Conservation (phyloP, 64 coral and sea anemone genomes). For the Actinia tenebrosa region DNA sequence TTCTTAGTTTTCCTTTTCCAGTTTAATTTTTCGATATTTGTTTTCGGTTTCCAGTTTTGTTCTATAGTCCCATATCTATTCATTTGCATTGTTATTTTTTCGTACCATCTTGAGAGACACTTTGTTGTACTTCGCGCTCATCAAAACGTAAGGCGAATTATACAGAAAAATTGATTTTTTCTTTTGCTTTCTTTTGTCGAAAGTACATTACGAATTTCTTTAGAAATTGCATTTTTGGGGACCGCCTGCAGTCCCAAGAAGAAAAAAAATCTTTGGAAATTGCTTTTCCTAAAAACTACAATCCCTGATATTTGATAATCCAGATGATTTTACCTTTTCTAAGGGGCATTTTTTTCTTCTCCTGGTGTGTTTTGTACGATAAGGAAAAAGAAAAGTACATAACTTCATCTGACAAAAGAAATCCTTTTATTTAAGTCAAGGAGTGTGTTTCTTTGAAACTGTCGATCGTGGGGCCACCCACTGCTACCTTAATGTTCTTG, state of each 20-base stretch:
- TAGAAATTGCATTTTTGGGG: not conserved
- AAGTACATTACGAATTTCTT: not conserved
- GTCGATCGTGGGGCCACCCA: not conserved
- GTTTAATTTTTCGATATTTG: no score
- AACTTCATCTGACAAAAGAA: not conserved
- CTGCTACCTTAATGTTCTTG: not conserved
- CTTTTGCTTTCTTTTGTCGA: constrained; percentile 4
- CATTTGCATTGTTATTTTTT: not conserved
- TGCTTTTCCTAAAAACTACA: not conserved
- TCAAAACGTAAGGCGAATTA: not conserved
- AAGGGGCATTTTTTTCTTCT: not conserved
- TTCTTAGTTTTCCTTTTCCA: no score
- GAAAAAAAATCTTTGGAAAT: not conserved
- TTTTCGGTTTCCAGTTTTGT: not conserved
- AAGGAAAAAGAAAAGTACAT: not conserved
- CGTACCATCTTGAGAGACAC: not conserved
- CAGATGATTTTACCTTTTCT: not conserved
- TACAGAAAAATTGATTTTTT: not conserved
- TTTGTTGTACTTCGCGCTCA: not conserved
- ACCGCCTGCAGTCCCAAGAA: not conserved
- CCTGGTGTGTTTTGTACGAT: not conserved
- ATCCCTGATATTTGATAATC: not conserved
- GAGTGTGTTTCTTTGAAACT: not conserved
- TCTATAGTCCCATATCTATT: no score
- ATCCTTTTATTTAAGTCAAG: not conserved